A percentile compares a stretch with the other conserved stretches of the same genome.
These are phyloP conservation scores for Dreissena rostriformis DNA, from an alignment of 1,140 invertebrate species.

Conservation along the genomic window DNA sequence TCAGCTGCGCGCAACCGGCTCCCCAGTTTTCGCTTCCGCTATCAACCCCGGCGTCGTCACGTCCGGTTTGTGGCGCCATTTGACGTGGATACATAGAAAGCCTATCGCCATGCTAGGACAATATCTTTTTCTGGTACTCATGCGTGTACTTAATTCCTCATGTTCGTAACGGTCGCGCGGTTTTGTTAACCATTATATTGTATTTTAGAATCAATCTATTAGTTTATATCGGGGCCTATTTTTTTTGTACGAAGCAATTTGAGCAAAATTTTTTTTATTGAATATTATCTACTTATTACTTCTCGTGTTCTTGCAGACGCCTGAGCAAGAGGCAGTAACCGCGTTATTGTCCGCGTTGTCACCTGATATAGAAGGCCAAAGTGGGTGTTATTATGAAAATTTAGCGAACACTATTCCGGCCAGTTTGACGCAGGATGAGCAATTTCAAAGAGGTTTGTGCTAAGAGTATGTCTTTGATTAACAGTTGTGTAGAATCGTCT, in stretches of 20 bases:
- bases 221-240: too few species aligned
- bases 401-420: slow-evolving; percentile 83
- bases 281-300: not conserved
- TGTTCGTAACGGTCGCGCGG: not conserved
- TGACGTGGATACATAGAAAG: slow-evolving; percentile 58
- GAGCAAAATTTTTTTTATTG: not conserved
- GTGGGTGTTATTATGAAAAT: slow-evolving; percentile 87
- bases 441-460: slow-evolving; percentile 84
- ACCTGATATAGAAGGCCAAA: slow-evolving; percentile 86
- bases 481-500: slow-evolving; percentile 1
- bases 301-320: slow-evolving; percentile 83
- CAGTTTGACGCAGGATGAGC: slow-evolving; percentile 81
- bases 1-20: slow-evolving; percentile 85
- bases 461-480: slow-evolving; percentile 21
- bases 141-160: not conserved
- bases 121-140: not conserved
- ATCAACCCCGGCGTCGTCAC: slow-evolving; percentile 95
- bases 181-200: too few species aligned
- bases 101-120: not conserved
- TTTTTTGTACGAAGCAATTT: not conserved
- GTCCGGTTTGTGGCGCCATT: slow-evolving; percentile 89
- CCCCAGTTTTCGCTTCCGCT: slow-evolving; percentile 86
- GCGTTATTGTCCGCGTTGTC: slow-evolving; percentile 89
- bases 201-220: too few species aligned
- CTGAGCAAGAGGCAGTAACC: slow-evolving; percentile 88